These are phyloP conservation scores for Prinia subflava DNA, from an alignment of 2,113 vertebrate genomes.

Conservation along the genomic window DNA sequence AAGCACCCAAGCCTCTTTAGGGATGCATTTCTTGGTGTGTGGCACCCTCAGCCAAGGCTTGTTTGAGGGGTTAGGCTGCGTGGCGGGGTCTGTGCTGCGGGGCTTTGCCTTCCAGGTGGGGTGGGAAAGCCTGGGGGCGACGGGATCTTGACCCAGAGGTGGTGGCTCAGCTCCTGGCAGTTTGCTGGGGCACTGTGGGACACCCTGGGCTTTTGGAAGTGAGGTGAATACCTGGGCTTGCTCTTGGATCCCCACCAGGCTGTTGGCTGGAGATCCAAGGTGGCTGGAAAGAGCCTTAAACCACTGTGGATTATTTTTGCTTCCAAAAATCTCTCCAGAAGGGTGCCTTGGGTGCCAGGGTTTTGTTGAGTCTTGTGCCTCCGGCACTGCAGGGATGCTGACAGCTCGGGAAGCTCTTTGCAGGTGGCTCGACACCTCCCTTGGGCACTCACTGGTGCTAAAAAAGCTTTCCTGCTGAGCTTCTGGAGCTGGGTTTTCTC, in stretches of 20 bases:
- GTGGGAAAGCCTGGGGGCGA: accelerated
- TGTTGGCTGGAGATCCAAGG: not conserved
- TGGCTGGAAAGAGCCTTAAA: not conserved
- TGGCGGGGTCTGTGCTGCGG: accelerated
- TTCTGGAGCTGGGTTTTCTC: not conserved
- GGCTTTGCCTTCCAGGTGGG: not conserved
- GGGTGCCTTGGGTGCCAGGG: not conserved
- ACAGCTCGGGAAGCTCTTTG: not conserved
- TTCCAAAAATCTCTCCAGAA: not conserved
- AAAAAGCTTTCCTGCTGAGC: not conserved
- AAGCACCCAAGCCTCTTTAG: not conserved
- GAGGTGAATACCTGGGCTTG: not conserved
- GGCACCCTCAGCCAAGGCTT: not conserved
- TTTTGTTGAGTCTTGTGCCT: not conserved
- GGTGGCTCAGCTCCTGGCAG: not conserved
- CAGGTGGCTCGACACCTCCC: not conserved
- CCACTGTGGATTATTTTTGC: not conserved
- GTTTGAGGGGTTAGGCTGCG: accelerated
- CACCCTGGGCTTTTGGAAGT: not conserved
- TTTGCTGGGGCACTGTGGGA: accelerated
- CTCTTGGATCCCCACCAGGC: not conserved
- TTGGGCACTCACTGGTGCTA: not conserved
- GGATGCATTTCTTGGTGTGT: not conserved
- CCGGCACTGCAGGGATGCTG: not conserved
- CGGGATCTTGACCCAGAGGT: not conserved